Evolutionary conservation across 2,888 invertebrate species (phyloP).

Genomic region (Ochropacha duplaris): DNA sequence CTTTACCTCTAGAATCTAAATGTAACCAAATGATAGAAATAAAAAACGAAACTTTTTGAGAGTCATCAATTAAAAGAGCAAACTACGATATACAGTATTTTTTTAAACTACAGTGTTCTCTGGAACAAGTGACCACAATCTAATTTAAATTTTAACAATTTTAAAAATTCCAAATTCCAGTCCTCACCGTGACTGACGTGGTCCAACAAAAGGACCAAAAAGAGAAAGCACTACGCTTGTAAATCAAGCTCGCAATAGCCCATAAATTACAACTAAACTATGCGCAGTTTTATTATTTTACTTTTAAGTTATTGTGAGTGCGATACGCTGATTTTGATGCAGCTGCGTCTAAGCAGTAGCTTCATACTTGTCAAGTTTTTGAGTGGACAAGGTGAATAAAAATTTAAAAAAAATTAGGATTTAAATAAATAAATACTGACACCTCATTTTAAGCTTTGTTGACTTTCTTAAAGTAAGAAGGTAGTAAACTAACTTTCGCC

Average conservation of each 20-base stretch:
- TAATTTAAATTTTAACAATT: background rate
- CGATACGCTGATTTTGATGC: constrained; percentile 42
- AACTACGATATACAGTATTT: too few relatives aligned
- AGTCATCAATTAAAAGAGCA: too few relatives aligned
- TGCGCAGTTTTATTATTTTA: constrained; percentile 54
- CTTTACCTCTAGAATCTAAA: too few relatives aligned
- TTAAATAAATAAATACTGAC: background rate
- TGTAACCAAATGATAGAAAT: too few relatives aligned
- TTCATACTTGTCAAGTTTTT: background rate
- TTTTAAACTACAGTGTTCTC: too few relatives aligned
- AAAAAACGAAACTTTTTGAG: too few relatives aligned
- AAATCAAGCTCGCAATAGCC: constrained; percentile 55
- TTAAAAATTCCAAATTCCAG: background rate
- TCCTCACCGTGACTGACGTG: constrained; percentile 1
- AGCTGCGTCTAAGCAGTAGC: constrained; percentile 24
- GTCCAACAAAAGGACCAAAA: constrained; percentile 15
- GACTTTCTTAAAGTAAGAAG: too few relatives aligned
- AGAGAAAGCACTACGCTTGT: constrained; percentile 45
- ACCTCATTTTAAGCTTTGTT: too few relatives aligned
- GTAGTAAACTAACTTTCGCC: too few relatives aligned
- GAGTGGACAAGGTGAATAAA: too few relatives aligned
- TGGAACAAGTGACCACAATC: too few relatives aligned
- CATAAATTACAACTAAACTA: constrained; percentile 72
- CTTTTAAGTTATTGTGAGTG: constrained; percentile 25
- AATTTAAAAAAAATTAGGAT: too few relatives aligned